These are phyloP conservation scores for Tyto alba DNA, from an alignment of 2,113 vertebrate genomes.

Conservation along the genomic window DNA sequence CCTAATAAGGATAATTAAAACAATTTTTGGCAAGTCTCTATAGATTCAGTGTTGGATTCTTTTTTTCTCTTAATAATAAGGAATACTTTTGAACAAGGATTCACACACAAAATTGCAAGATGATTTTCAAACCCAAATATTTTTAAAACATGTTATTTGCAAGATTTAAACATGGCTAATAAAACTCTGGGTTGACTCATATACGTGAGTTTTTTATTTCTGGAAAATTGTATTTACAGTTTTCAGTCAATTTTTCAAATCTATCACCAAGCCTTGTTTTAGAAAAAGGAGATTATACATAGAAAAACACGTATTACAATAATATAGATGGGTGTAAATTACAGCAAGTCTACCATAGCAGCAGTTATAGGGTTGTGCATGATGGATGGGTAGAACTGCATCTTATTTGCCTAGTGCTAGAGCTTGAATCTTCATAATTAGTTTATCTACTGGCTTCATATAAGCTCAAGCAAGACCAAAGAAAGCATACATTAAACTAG, in stretches of 20 bases:
- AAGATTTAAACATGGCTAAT: neutral
- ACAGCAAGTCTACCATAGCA: neutral
- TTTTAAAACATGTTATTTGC: neutral
- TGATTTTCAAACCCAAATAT: neutral
- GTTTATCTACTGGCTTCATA: neutral
- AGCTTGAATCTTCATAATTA: neutral
- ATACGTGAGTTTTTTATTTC: neutral
- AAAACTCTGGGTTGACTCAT: neutral
- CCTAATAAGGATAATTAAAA: conserved; percentile 11
- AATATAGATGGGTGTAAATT: neutral
- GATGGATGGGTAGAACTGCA: neutral
- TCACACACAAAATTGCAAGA: neutral
- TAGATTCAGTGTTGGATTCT: neutral
- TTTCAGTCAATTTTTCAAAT: neutral
- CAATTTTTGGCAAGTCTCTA: neutral
- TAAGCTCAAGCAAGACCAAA: neutral
- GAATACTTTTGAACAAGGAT: neutral
- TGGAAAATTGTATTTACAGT: neutral
- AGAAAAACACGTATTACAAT: neutral
- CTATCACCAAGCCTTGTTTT: neutral
- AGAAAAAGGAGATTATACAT: neutral
- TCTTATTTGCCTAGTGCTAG: neutral
- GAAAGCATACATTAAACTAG: neutral
- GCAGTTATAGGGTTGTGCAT: accelerated
- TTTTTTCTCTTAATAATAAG: neutral